A percentile compares a stretch with the other conserved stretches of the same genome.
phyloP scores from a whole-genome alignment of 2,113 vertebrate species.

The Leptobrachium leishanense region DNA sequence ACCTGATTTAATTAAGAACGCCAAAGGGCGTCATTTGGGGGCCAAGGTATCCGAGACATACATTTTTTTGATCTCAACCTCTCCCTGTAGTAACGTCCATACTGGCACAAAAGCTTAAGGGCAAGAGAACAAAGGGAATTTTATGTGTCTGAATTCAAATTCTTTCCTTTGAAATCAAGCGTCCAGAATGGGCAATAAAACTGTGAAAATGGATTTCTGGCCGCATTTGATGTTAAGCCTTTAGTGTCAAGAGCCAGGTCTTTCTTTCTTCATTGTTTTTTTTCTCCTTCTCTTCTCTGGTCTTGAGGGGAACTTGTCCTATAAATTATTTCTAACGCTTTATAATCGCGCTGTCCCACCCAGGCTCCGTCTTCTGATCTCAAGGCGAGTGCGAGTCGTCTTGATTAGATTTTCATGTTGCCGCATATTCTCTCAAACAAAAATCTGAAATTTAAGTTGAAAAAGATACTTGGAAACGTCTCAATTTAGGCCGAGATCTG shows the following conservation, averaged over 20 bases:
- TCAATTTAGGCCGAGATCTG: background rate
- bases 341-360: slow-evolving; percentile 49
- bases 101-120: slow-evolving; percentile 90
- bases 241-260: slow-evolving; percentile 83
- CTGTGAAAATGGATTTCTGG: slow-evolving; percentile 93
- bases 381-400: slow-evolving; percentile 21
- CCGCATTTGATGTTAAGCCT: slow-evolving; percentile 96
- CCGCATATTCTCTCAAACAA: slow-evolving; percentile 49
- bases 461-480: slow-evolving; percentile 24
- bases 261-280: slow-evolving; percentile 55
- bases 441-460: slow-evolving; percentile 18
- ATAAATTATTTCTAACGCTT: slow-evolving; percentile 65
- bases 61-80: slow-evolving; percentile 79
- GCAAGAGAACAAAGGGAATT: slow-evolving; percentile 90
- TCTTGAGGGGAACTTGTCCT: slow-evolving; percentile 66
- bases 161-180: slow-evolving; percentile 87
- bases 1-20: slow-evolving; percentile 88
- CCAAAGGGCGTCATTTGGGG: slow-evolving; percentile 88
- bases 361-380: slow-evolving; percentile 53
- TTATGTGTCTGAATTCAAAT: slow-evolving; percentile 82
- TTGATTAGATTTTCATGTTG: slow-evolving; percentile 54
- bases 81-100: slow-evolving; percentile 82
- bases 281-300: slow-evolving; percentile 53
- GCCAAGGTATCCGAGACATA: slow-evolving; percentile 78
- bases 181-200: slow-evolving; percentile 87